Evolutionary conservation across 2,888 invertebrate species (phyloP), one percentile per base, ranked within the genome.

Genomic region (Xestia xanthographa): DNA sequence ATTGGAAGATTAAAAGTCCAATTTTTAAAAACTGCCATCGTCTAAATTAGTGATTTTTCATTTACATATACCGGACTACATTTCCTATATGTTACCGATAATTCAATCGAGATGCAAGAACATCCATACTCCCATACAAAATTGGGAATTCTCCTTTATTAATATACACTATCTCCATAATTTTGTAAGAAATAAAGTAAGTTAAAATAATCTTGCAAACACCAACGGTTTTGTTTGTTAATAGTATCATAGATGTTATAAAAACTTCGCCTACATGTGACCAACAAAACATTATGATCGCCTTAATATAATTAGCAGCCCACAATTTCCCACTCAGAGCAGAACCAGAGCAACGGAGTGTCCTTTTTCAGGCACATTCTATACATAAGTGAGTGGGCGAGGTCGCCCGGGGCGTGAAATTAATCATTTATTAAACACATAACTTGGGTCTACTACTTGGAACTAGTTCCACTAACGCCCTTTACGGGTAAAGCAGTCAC

Each of bases 341-440:
- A 62, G 68, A 75, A 58, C 71, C 63, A 56, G 34, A 71, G 63
- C 48, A 66, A 58, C 66, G 72, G 22, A 67, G 70, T 72, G 77
- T 76, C 72, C 79, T 81, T 81, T 84, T 86, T 83, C 84, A 82
- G 82, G 70, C 75, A 74, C 66, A 73, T 83, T 79, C 70, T 82
- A 78, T 85, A 86, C 81, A 83, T 86, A 86, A 80, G 70, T 79
- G 79, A 86, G 77, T 75, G 81, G 78, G 69, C 20, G 66, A 71
- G 68, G 83, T 75, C 78, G 86, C 87, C 72, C 41, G 69, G 45
- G 84, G 87, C 86, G 82, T 77, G 79, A 77, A 87, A 91, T 91
- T 87, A 91, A 90, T 90, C 83, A 89, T 87, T 88, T 89, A 91
- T 88, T 88, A 88, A 86, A 89, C 80, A 83, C 81, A 85, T 84